phyloP scores from a whole-genome alignment of 2,888 invertebrate genomes.

The Netelia melanura region DNA sequence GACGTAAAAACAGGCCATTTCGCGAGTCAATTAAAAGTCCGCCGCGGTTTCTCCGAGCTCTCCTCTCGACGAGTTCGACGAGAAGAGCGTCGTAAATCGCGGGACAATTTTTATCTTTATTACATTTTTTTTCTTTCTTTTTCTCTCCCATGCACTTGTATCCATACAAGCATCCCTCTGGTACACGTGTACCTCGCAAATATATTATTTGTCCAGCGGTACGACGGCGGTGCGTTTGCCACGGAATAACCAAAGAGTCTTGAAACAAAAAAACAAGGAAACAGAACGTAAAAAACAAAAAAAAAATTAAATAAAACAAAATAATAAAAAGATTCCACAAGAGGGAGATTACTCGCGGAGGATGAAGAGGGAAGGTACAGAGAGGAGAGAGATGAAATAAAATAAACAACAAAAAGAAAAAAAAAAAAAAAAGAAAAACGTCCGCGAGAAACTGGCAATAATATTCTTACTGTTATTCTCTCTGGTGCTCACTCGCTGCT shows the following conservation, averaged over 20 bases:
- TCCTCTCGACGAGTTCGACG: background rate
- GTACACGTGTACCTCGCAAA: constrained; percentile 42
- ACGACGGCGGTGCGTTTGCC: constrained; percentile 56
- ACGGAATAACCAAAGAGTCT: constrained; percentile 38
- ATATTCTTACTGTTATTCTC: constrained; percentile 62
- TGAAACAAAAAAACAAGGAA: background rate
- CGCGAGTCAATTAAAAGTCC: constrained; percentile 6
- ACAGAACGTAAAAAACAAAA: background rate
- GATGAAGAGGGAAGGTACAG: constrained; percentile 15
- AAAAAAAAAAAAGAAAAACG: constrained; percentile 25
- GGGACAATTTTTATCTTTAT: background rate
- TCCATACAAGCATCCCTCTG: constrained; percentile 29
- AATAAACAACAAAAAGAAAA: too few relatives aligned
- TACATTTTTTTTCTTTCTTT: background rate
- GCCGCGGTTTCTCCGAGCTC: background rate
- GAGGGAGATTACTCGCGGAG: constrained; percentile 7
- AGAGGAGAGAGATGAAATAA: background rate
- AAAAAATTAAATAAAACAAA: background rate
- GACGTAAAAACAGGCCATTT: background rate
- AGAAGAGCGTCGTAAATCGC: constrained; percentile 44
- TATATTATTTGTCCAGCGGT: constrained; percentile 62
- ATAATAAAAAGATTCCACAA: constrained; percentile 5
- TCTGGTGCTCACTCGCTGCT: constrained; percentile 52
- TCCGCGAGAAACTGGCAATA: constrained; percentile 66
- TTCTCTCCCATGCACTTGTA: constrained; percentile 11